phyloP scores from a whole-genome alignment of 1,140 invertebrate genomes.

The Camponotus floridanus region DNA sequence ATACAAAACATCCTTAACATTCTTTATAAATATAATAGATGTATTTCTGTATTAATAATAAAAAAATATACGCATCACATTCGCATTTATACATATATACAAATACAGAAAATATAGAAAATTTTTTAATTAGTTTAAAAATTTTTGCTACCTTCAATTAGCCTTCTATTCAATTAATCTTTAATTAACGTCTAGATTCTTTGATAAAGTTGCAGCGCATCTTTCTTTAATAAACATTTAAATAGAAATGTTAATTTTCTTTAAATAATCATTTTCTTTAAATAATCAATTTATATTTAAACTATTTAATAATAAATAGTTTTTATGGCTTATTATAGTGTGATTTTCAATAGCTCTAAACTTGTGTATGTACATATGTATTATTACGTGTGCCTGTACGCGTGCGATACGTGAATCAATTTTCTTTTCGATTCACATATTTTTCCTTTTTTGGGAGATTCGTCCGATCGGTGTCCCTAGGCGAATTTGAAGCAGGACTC shows the following conservation, averaged over 20 bases:
- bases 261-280: not conserved
- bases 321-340: no score
- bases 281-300: no score
- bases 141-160: not conserved
- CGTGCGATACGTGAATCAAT: conserved; percentile 57
- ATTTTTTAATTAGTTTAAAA: not conserved
- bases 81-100: not conserved
- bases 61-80: no score
- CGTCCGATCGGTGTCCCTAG: conserved; percentile 27
- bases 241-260: not conserved
- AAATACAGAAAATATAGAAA: not conserved
- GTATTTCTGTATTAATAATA: not conserved
- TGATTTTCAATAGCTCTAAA: not conserved
- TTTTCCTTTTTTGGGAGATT: conserved; percentile 26
- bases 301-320: no score
- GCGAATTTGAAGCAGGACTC: conserved; percentile 47
- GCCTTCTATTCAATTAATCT: no score
- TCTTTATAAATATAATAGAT: not conserved
- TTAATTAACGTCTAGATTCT: not conserved
- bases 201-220: not conserved
- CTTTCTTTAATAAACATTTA: not conserved
- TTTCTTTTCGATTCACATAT: conserved; percentile 26
- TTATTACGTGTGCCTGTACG: conserved; percentile 17
- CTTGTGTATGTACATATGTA: not conserved
- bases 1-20: no score